Base-by-base conservation (phyloP, 2,888 invertebrate species). In the Tachina grossa region DNA sequence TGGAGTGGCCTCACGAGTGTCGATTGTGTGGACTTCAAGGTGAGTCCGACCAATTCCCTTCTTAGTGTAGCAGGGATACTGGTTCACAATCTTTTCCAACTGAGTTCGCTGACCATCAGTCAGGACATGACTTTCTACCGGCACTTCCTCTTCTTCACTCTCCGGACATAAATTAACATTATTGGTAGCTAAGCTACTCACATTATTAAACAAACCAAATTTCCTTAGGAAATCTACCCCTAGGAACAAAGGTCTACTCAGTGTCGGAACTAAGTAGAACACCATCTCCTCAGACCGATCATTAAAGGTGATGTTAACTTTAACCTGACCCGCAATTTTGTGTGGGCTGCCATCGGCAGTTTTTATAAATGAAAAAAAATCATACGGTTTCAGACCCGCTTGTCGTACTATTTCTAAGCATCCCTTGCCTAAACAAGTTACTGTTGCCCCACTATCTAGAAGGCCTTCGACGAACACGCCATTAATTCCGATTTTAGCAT, bases 371-470 rank as follows among this genome's bases (percentile, higher is more conserved):
- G 78, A 78, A 14, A 1, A 10, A 49, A 57, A 78, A 9, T 31
- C 2, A 2, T 22, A 41, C 2, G 51, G 11, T 10, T 6, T 1
- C 1, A 78, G 11, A 51, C 39, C 16, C 0, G 49, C 11, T 10
- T 19, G 49, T 11, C 69, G 11, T 0, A 78, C 49, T 0, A 78
- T 13, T 9, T 47, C 59, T 4, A 78, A 5, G 13, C 66, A 77
- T 41, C 13, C 47, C 10, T 51, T 57, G 9, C 77, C 77, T 14
- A 77, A 16, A 22, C 66, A 59, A 1, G 77, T 47, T 0, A 77
- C 68, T 0, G 77, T 68, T 1, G 68, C 78, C 2, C 76, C 76
- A 45, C 76, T 76, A 6, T 78, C 78, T 19, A 78, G 22, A 1
- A 79, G 13, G 1, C 79, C 79, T 13, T 79, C 63, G 1, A 72